Conservation (phyloP, 30 jellyfish, hydroid and myxozoan species). For the Turritopsis rubra region DNA sequence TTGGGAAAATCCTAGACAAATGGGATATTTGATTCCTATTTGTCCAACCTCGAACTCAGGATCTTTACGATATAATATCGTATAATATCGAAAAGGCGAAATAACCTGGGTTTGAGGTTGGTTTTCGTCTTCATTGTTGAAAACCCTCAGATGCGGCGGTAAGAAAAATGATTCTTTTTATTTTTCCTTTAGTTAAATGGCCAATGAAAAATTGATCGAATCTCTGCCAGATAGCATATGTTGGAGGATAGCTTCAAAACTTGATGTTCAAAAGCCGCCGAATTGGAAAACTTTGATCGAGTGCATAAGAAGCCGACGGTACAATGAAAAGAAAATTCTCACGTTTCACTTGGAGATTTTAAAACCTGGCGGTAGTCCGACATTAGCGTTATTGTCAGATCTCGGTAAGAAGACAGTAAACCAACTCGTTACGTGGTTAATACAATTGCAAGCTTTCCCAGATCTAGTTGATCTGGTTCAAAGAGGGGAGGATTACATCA, state of each 20-base stretch:
- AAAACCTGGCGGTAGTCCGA: constrained; percentile 87
- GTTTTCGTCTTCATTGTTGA: too few species aligned
- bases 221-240: constrained; percentile 30
- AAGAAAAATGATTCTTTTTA: too few species aligned
- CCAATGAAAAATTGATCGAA: background rate
- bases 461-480: constrained; percentile 16
- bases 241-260: constrained; percentile 35
- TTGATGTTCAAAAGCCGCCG: constrained; percentile 55
- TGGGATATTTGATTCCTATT: too few species aligned
- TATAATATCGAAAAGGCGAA: too few species aligned
- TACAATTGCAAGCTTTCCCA: constrained; percentile 18
- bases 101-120: too few species aligned
- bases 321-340: constrained; percentile 43
- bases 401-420: constrained; percentile 41
- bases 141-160: too few species aligned
- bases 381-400: constrained; percentile 42
- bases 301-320: constrained; percentile 30
- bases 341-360: constrained; percentile 47
- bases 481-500: constrained; percentile 15
- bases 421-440: constrained; percentile 44
- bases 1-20: too few species aligned
- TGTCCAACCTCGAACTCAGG: too few species aligned
- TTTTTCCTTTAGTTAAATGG: constrained; percentile 11
- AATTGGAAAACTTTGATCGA: constrained; percentile 66
- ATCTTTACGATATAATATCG: too few species aligned